Evolutionary conservation across 2,797 vertebrate species (phyloP), one percentile per base, ranked within the genome.

Genomic region (Choloepus didactylus): DNA sequence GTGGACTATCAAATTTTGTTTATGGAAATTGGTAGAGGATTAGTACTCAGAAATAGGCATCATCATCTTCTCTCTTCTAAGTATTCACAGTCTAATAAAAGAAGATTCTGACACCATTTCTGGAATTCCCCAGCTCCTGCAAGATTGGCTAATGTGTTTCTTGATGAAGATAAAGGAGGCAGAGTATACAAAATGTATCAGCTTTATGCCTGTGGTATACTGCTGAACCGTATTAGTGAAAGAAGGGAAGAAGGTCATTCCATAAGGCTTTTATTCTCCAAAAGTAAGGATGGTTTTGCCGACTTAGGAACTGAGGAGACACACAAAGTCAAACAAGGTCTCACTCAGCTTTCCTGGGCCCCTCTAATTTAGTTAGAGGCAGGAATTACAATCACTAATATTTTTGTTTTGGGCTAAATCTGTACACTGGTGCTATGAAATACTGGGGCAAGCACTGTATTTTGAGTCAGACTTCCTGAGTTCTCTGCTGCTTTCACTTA

Each of bases 401-500:
- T 14, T 3, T 72, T 56, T 16, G 3, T 16, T 46, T 49, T 27
- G 75, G 66, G 8, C 38, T 94, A 51, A 38, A 18, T 27, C 2
- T 69, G 23, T 35, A 49, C 15, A 14, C 1, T 18, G 9, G 49
- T 2, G 51, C 27, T 31, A 21, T 16, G 23, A 5, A 54, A 59
- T 1, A 38, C 3, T 56, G 56, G 3, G 9, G 6, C 5, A 67
- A 41, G 5, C 16, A 46, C 9, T 15, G 31, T 10, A 72, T 77
- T 87, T 51, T 73, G 62, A 67, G n/a, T 73, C n/a, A 94, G 38
- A 90, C 76, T 86, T 59, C 82, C 56, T 75, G 31, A 85, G 3
- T 81, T 88, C 9, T 80, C 46, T 79, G 8, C 49, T 72, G 60
- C 31, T 89, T 95, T 87, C 54, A 75, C 25, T 87, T 84, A 84